phyloP scores from a whole-genome alignment of 2,113 vertebrate genomes.

The Grus americana region DNA sequence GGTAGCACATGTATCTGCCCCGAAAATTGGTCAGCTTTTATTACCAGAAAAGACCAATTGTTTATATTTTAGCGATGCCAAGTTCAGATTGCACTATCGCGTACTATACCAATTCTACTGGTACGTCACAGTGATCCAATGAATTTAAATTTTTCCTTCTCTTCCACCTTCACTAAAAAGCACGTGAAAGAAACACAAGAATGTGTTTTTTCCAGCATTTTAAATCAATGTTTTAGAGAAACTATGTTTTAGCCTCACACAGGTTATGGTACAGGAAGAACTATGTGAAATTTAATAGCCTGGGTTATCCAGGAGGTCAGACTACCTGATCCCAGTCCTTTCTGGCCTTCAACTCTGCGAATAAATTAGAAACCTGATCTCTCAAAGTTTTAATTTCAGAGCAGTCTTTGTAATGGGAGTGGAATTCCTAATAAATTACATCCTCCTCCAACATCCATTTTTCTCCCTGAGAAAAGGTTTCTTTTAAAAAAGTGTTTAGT shows the following conservation, averaged over 20 bases:
- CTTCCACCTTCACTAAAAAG: background rate
- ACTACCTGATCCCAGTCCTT: slow-evolving; percentile 51
- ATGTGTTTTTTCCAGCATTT: background rate
- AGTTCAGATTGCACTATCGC: background rate
- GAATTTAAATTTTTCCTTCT: background rate
- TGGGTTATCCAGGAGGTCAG: slow-evolving; percentile 44
- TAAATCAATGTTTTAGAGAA: background rate
- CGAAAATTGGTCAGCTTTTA: background rate
- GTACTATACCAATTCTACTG: background rate
- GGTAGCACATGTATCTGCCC: background rate
- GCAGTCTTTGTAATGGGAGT: slow-evolving; percentile 24
- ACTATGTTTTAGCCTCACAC: background rate
- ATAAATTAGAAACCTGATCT: slow-evolving; percentile 64
- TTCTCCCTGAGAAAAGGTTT: slow-evolving; percentile 6
- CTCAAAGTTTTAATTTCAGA: slow-evolving; percentile 62
- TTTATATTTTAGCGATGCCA: background rate
- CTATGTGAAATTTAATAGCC: slow-evolving; percentile 43
- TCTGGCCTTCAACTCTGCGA: slow-evolving; percentile 25
- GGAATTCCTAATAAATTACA: slow-evolving; percentile 57
- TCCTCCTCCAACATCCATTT: slow-evolving; percentile 27
- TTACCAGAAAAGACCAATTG: background rate
- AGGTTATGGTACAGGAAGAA: background rate
- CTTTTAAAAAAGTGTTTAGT: slow-evolving; percentile 39
- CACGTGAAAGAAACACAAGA: background rate
- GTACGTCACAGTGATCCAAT: background rate